Evolutionary conservation across 2,113 vertebrate species (phyloP).

Genomic region (Erinaceus europaeus): DNA sequence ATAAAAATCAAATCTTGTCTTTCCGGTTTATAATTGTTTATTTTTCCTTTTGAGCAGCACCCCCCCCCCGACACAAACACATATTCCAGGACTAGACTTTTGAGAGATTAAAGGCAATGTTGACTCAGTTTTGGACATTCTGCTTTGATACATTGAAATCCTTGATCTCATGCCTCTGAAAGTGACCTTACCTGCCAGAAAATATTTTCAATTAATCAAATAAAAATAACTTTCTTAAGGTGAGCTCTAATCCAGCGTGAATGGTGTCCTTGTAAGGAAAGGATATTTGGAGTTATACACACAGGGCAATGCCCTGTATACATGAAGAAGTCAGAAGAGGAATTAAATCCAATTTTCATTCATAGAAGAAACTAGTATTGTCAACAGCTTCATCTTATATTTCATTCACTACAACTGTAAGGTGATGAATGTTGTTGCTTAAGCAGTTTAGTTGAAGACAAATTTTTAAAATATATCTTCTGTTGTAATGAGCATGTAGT

Average conservation of each 20-base stretch:
- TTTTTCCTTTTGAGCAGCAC: not conserved
- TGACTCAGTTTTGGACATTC: not conserved
- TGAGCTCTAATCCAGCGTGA: accelerated
- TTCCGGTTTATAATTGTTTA: not conserved
- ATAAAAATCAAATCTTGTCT: not conserved
- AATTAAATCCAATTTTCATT: not conserved
- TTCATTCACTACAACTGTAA: not conserved
- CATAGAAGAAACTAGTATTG: not conserved
- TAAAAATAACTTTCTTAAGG: not conserved
- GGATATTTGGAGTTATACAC: not conserved
- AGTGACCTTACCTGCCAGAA: not conserved
- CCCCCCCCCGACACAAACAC: no score
- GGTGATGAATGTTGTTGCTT: not conserved
- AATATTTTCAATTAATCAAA: not conserved
- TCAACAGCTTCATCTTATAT: not conserved
- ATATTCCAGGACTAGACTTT: not conserved
- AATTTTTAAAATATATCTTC: not conserved
- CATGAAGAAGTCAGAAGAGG: not conserved
- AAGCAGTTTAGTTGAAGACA: no score
- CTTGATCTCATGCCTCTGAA: not conserved
- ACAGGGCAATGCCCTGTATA: accelerated
- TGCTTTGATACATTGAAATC: not conserved
- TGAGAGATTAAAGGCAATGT: not conserved
- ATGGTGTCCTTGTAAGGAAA: not conserved
- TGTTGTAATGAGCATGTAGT: not conserved